A percentile compares a stretch with the other conserved stretches of the same genome.
Evolutionary conservation across 2,888 invertebrate genomes (phyloP).

Genomic region (Coleophora flavipennella): DNA sequence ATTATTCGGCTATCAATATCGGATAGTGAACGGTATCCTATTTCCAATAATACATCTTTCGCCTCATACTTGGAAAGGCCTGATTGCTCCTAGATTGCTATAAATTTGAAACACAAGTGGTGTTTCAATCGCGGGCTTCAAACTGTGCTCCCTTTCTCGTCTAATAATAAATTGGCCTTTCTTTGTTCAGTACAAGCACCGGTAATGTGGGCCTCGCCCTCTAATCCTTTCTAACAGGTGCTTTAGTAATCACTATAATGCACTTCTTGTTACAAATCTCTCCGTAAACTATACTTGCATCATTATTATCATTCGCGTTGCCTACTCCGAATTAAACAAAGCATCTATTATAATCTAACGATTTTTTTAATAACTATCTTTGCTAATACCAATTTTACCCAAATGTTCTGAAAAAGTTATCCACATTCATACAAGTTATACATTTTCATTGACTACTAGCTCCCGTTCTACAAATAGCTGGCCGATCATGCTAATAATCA

Average conservation of each 20-base stretch:
- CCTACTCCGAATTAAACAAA: too few species aligned
- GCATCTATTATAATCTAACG: too few species aligned
- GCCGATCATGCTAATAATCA: too few species aligned
- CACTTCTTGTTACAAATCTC: neutral
- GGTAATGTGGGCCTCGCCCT: slow-evolving; percentile 32
- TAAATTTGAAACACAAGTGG: slow-evolving; percentile 64
- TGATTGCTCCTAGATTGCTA: slow-evolving; percentile 65
- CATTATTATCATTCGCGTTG: too few species aligned
- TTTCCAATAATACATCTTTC: slow-evolving; percentile 58
- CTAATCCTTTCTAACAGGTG: slow-evolving; percentile 5
- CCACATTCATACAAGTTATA: too few species aligned
- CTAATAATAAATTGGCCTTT: slow-evolving; percentile 63
- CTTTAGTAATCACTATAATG: neutral
- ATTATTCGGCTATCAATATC: slow-evolving; percentile 40
- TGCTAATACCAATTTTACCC: too few species aligned
- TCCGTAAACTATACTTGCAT: neutral
- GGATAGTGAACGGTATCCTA: slow-evolving; percentile 51
- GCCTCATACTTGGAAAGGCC: slow-evolving; percentile 51
- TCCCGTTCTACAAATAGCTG: too few species aligned
- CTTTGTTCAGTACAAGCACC: slow-evolving; percentile 51
- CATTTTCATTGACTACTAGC: too few species aligned
- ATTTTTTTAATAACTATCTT: too few species aligned
- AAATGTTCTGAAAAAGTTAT: too few species aligned
- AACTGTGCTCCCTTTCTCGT: slow-evolving; percentile 67
- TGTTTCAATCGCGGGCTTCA: slow-evolving; percentile 59